Evolutionary conservation across 2,888 invertebrate species (phyloP), one percentile per base, ranked within the genome.

Genomic region (Pyrocoelia pectoralis): DNA sequence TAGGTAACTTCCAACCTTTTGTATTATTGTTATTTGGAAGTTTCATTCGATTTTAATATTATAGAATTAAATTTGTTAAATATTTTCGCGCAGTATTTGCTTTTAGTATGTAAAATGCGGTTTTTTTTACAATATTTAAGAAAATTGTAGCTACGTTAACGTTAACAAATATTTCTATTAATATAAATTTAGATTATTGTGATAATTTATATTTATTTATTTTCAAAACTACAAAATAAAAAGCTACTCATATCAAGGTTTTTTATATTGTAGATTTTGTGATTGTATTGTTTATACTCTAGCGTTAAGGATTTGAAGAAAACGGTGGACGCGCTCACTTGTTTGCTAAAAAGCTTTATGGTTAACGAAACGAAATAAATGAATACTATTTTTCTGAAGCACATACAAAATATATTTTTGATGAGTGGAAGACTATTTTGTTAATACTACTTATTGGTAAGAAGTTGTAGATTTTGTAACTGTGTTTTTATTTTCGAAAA

Each of bases 331-430:
- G 70, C 71, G 72, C 73, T 73, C 73, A 73, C 62, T 63, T 65
- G 58, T 69, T 64, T 65, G 60, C 58, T 68, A 70, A 33, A 65
- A 72, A 74, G 74, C 74, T 75, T 75, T 75, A 74, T 71, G 73
- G 72, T 72, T 70, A 74, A 65, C 67, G 64, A 73, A 72, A 63
- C 59, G 65, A 66, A 66, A 68, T 70, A 68, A 69, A 68, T 65
- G 67, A 70, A 69, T 63, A 75, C 74, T 77, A 76, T 77, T 77
- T 77, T 77, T 76, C 73, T 76, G 76, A 76, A 68, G 74, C 74
- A 76, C 75, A 73, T 75, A 76, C 73, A 73, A 73, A 64, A 76
- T 74, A 76, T 77, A 77, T 77, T 77, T 77, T 77, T 77, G 73
- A 76, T 74, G 73, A 72, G 66, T 72, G 68, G 68, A 67, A 72